phyloP scores from a whole-genome alignment of 2,797 vertebrate species.

The Parauchenoglanis ngamensis region DNA sequence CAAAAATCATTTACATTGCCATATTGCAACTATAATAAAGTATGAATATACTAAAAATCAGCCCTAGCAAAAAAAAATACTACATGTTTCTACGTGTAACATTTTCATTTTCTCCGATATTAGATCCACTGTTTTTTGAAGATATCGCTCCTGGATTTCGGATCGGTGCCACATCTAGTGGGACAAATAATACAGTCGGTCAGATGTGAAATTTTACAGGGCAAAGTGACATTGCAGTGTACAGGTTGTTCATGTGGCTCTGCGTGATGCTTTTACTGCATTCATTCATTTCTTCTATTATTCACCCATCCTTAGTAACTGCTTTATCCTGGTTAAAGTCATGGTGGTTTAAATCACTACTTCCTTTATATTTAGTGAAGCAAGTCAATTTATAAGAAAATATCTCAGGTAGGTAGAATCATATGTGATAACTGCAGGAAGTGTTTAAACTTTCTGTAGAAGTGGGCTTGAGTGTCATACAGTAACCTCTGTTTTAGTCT shows the following conservation, averaged over 20 bases:
- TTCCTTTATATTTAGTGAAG: not conserved
- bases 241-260: not conserved
- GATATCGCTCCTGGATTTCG: not conserved
- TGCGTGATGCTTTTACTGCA: not conserved
- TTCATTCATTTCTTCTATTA: not conserved
- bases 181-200: not conserved
- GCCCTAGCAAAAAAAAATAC: not conserved
- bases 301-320: not conserved
- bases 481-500: not conserved
- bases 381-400: not conserved
- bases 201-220: not conserved
- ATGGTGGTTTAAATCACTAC: not conserved
- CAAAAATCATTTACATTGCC: not conserved
- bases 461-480: not conserved
- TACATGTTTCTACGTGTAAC: not conserved
- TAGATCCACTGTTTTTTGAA: not conserved
- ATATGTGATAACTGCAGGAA: not conserved
- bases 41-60: not conserved
- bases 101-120: not conserved
- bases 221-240: not conserved
- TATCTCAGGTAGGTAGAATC: not conserved
- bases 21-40: not conserved
- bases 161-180: not conserved
- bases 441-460: not conserved
- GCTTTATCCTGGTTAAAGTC: not conserved